phyloP scores from a whole-genome alignment of 2,888 invertebrate species.

The Pachymerium ferrugineum region DNA sequence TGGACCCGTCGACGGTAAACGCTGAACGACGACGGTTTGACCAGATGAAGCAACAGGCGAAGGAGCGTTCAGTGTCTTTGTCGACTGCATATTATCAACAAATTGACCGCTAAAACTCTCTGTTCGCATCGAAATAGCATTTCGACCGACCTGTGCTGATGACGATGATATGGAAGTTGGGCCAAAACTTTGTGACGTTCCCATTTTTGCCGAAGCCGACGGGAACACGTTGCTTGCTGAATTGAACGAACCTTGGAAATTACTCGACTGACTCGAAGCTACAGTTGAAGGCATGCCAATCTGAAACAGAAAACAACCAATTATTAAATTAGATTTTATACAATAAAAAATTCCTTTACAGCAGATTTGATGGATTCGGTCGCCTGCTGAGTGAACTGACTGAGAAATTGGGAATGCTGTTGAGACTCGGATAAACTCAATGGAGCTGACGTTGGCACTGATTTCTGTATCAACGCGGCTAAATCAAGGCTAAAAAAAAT shows the following conservation, averaged over 20 bases:
- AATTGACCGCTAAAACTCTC: no score
- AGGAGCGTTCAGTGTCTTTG: neutral
- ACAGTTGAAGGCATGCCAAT: neutral
- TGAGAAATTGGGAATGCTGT: slow-evolving; percentile 43
- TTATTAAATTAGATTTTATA: neutral
- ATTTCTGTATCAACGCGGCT: slow-evolving; percentile 41
- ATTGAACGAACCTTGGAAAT: neutral
- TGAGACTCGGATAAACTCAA: neutral
- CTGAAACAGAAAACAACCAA: neutral
- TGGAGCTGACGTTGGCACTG: slow-evolving; percentile 33
- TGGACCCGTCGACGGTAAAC: neutral
- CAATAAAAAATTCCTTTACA: slow-evolving; percentile 44
- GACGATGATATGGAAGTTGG: neutral
- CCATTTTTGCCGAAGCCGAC: neutral
- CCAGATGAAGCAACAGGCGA: neutral
- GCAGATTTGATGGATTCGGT: slow-evolving; percentile 54
- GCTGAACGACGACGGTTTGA: slow-evolving; percentile 39
- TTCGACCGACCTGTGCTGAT: neutral
- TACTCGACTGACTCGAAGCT: slow-evolving; percentile 1
- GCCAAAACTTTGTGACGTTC: neutral
- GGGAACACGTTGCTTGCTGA: neutral
- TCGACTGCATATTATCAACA: neutral
- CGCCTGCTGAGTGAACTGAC: slow-evolving; percentile 45
- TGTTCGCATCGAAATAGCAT: no score
- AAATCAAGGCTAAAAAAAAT: slow-evolving; percentile 39